Conservation (phyloP, 2,888 invertebrate genomes). For the Phanerotoma sp. region DNA sequence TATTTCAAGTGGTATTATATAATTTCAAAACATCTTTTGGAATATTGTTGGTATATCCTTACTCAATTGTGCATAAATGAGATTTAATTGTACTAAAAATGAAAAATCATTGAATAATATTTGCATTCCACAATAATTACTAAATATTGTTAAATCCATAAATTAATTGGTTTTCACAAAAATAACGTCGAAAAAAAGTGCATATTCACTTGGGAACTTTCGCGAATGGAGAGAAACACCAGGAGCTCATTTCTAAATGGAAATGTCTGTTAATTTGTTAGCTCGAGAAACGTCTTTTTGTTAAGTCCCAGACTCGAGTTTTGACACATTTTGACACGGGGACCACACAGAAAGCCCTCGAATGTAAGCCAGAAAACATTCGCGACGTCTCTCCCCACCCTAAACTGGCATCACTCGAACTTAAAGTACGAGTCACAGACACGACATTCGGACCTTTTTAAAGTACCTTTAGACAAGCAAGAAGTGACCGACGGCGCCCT, state of each 20-base stretch:
- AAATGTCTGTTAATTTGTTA: no score
- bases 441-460: constrained; percentile 12
- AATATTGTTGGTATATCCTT: no score
- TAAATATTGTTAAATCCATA: no score
- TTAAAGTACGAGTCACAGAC: constrained; percentile 3
- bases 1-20: no score
- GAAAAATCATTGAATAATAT: no score
- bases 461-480: constrained; percentile 47
- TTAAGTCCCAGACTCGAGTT: constrained; percentile 47
- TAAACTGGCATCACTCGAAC: not conserved
- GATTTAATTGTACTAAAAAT: no score
- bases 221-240: no score
- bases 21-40: no score
- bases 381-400: constrained; percentile 24
- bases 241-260: no score
- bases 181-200: not conserved
- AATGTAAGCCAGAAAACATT: constrained; percentile 47
- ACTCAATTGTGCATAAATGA: no score
- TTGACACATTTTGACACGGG: constrained; percentile 57
- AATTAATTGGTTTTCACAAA: not conserved
- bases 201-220: no score
- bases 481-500: constrained; percentile 43
- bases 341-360: constrained; percentile 53
- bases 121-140: no score
- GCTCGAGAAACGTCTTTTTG: constrained; percentile 7